Percentiles rank a stretch among this genome's conserved stretches.
Conservation (phyloP, 2,113 vertebrate species). For the Asarcornis scutulata region DNA sequence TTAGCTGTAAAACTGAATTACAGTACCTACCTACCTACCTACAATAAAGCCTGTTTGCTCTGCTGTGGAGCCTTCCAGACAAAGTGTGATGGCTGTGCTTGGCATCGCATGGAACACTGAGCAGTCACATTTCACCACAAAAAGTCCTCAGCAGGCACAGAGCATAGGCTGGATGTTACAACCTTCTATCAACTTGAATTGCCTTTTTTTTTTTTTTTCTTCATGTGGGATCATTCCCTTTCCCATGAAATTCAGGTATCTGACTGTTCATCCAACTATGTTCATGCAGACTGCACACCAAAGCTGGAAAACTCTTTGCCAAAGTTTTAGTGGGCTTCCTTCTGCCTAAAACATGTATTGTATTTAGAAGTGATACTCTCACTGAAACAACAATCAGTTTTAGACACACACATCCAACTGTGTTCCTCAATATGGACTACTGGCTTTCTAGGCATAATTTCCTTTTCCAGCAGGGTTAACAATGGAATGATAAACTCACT, state of each 20-base stretch:
- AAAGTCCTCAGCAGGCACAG: not conserved
- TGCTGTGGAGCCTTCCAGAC: not conserved
- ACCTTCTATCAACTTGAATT: not conserved
- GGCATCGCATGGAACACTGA: not conserved
- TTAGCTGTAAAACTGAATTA: not conserved
- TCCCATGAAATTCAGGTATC: not conserved
- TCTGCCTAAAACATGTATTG: not conserved
- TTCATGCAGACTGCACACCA: not conserved
- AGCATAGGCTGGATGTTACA: not conserved
- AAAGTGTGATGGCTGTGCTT: not conserved
- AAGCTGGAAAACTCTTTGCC: not conserved
- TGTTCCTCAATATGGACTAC: not conserved
- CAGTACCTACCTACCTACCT: not conserved
- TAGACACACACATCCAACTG: not conserved
- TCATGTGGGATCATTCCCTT: not conserved
- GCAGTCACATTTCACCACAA: not conserved
- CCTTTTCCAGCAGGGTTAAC: not conserved
- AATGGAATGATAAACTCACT: not conserved
- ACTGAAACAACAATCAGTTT: not conserved
- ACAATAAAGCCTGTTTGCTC: not conserved
- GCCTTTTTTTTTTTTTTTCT: not conserved
- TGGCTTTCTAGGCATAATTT: not conserved
- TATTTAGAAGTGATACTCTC: not conserved
- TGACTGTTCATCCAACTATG: not conserved
- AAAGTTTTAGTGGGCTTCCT: not conserved